phyloP scores from a whole-genome alignment of 1,140 invertebrate genomes.

The Aphelenchoides besseyi region DNA sequence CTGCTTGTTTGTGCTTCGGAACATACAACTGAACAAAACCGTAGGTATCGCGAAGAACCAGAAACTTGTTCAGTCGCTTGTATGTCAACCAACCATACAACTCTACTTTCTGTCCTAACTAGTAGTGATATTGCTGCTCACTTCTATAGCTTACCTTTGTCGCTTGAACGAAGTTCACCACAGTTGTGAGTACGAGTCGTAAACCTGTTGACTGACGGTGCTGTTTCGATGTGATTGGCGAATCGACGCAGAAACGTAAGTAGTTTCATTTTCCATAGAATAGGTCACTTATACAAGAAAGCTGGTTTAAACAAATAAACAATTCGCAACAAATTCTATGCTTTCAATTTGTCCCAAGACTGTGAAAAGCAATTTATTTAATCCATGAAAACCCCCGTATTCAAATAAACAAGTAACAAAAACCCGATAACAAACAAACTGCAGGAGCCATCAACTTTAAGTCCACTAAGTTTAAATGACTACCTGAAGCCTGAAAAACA shows the following conservation, averaged over 20 bases:
- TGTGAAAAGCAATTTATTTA: conserved; percentile 4
- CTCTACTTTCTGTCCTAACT: conserved; percentile 37
- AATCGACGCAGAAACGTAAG: background rate
- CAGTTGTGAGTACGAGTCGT: conserved; percentile 45
- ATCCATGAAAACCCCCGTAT: conserved; percentile 2
- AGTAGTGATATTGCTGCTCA: background rate
- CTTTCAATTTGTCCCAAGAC: background rate
- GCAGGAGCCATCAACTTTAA: too few species aligned
- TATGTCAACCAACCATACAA: conserved; percentile 43
- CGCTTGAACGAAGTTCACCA: conserved; percentile 32
- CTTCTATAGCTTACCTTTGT: conserved; percentile 35
- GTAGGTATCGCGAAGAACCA: conserved; percentile 37
- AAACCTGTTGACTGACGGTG: conserved; percentile 20
- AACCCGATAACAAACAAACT: background rate
- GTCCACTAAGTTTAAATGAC: too few species aligned
- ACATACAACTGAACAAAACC: conserved; percentile 36
- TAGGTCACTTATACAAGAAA: background rate
- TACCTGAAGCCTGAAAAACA: too few species aligned
- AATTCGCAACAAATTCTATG: background rate
- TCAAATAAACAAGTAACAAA: background rate
- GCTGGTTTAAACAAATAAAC: conserved; percentile 1
- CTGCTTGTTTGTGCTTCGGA: conserved; percentile 22
- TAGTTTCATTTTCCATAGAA: background rate
- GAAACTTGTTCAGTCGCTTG: conserved; percentile 43
- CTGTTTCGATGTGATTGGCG: background rate